Evolutionary conservation across 2,797 vertebrate genomes (phyloP).

Genomic region (Oreortyx pictus): DNA sequence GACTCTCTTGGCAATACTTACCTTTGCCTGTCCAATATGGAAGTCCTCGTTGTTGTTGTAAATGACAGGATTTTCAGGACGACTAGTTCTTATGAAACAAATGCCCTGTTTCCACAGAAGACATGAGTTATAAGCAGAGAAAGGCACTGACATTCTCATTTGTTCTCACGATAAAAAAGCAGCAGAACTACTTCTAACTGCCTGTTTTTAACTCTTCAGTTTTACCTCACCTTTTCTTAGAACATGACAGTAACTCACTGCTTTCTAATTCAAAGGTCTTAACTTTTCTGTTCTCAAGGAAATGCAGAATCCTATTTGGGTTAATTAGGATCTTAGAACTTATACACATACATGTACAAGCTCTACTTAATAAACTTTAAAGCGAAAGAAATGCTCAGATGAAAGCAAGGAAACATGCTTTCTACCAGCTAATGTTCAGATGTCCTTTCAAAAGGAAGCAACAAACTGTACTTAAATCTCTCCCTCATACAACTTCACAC

Average conservation of each 20-base stretch:
- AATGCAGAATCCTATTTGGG: not conserved
- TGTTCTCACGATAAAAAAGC: not conserved
- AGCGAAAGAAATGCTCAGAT: not conserved
- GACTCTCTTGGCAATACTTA: constrained; percentile 65
- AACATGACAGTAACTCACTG: not conserved
- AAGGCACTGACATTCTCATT: not conserved
- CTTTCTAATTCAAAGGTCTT: not conserved
- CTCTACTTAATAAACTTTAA: not conserved
- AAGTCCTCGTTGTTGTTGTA: constrained; percentile 95
- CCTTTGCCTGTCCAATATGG: constrained; percentile 94
- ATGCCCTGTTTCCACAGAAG: constrained; percentile 84
- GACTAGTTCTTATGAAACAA: constrained; percentile 95
- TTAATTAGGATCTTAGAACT: not conserved
- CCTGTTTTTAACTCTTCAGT: not conserved
- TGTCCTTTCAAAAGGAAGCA: not conserved
- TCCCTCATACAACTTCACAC: not conserved
- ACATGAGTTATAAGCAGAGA: not conserved
- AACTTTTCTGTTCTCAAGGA: not conserved
- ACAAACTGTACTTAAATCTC: not conserved
- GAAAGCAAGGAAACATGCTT: not conserved
- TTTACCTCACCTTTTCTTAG: not conserved
- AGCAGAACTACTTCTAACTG: not conserved
- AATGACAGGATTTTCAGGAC: constrained; percentile 90
- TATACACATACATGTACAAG: not conserved
- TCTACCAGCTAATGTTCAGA: not conserved